phyloP scores from a whole-genome alignment of 2,888 invertebrate species.

The Thecophora atra region DNA sequence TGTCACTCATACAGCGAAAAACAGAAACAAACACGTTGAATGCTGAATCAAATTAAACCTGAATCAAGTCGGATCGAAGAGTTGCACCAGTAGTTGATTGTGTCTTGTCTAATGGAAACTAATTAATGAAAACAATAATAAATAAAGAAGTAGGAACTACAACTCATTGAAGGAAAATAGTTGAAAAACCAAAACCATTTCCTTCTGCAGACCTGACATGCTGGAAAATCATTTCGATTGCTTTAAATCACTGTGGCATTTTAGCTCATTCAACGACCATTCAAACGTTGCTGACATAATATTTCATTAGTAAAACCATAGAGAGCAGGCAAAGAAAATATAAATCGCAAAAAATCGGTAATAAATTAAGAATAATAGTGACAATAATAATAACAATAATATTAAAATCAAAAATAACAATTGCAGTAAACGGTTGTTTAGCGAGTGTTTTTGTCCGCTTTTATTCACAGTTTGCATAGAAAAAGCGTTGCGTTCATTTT shows the following conservation, averaged over 20 bases:
- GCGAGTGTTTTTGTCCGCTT: too few species aligned
- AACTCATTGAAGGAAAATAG: slow-evolving; percentile 19
- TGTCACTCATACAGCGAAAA: slow-evolving; percentile 1
- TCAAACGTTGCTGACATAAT: slow-evolving; percentile 49
- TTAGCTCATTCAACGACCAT: slow-evolving; percentile 41
- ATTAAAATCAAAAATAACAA: too few species aligned
- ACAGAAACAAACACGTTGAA: background rate
- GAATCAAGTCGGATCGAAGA: background rate
- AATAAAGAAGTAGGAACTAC: background rate
- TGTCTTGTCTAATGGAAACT: background rate
- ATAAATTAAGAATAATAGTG: background rate
- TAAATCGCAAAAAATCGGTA: background rate
- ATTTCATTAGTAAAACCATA: slow-evolving; percentile 33
- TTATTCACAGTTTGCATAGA: background rate
- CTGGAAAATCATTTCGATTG: too few species aligned
- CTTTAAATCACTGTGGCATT: background rate
- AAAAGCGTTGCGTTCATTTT: background rate
- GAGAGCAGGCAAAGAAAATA: background rate
- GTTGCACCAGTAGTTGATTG: background rate
- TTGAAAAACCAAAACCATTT: background rate
- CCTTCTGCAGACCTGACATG: background rate
- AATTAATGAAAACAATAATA: slow-evolving; percentile 1
- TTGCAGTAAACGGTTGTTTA: too few species aligned
- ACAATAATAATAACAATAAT: background rate
- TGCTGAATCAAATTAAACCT: background rate